Evolutionary conservation across 2,888 invertebrate species (phyloP), one percentile per base, ranked within the genome.

Genomic region (Anoplius nigerrimus): DNA sequence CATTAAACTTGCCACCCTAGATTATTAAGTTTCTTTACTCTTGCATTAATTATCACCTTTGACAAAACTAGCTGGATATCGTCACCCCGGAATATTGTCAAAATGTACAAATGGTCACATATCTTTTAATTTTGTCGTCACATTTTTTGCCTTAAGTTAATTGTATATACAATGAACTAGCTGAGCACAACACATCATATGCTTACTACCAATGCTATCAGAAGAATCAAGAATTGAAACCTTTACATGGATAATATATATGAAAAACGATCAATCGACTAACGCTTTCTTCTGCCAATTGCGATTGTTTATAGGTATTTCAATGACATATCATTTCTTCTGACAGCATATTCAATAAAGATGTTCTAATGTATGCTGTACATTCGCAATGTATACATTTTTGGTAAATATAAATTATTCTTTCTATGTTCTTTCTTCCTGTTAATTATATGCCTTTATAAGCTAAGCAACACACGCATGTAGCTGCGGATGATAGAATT

Each of bases 41-140:
- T 42, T 71, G 69, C 46, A 58, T 55, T 45, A 51, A 58, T 62
- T 68, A 72, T 70, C 57, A 70, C 42, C 66, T 74, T 67, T 67
- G 56, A 72, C 54, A 60, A 68, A 69, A 67, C 62, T 69, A 68
- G 64, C 55, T 34, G 24, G 62, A 62, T 66, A 64, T 52, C 52
- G 58, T 60, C 56, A 59, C 45, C 63, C n/a, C 24, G 58, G 21
- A 24, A 72, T 74, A 79, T 72, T 75, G 68, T 75, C 70, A 72
- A 74, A 72, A 70, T 73, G 59, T 73, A 72, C 66, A 75, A 75
- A 71, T 54, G 46, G 61, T 75, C 64, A 64, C 21, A 73, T 71
- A 34, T 71, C 67, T 52, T 61, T 42, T 56, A 75, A 68, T 57
- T 65, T 67, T 24, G n/a, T 52, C 13, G 61, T 69, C 48, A 48